Evolutionary conservation across 2,888 invertebrate genomes (phyloP), one percentile per base, ranked within the genome.

Genomic region (Temnothorax rugatulus): DNA sequence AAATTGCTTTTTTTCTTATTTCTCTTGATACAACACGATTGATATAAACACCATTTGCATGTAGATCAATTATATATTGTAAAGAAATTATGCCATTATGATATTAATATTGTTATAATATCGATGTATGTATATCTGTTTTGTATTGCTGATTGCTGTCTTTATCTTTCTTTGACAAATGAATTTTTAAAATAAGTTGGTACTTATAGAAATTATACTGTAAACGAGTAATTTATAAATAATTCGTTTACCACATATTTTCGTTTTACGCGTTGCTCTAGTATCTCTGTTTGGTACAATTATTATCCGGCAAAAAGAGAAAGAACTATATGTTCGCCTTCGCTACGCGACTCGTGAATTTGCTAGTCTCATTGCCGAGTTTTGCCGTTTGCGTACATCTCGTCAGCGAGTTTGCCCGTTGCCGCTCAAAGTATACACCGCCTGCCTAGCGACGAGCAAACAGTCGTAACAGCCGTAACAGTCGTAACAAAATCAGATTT

Each of bases 401-500:
- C 83, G 74, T 82, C 83, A 63, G 66, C 50, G 59, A 83, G 86
- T 79, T 84, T 84, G 63, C 75, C 29, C 68, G 81, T 66, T 68
- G 50, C 83, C 75, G 74, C 57, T 77, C 74, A 82, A 84, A 44
- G 68, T 63, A 68, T 64, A 69, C 69, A 74, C 57, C 59, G 44
- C 61, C 66, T 76, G 84, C 82, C 87, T 86, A 74, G 68, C 71
- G 59, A 47, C 64, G 69, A 79, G 83, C 84, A 86, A 84, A 86
- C 86, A 84, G 83, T 76, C 83, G 73, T 83, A 84, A 82, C 74
- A 63, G 73, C 59, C 64, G 59, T 52, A 64, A 83, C 87, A 76
- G 79, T 71, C 79, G 73, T 73, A 81, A 84, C 71, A 87, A 87
- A 87, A 85, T 88, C 87, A 84, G 76, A 75, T 87, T 87, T 77